These are phyloP conservation scores for Diadophis punctatus DNA, from an alignment of 2,113 vertebrate species.

Conservation along the genomic window DNA sequence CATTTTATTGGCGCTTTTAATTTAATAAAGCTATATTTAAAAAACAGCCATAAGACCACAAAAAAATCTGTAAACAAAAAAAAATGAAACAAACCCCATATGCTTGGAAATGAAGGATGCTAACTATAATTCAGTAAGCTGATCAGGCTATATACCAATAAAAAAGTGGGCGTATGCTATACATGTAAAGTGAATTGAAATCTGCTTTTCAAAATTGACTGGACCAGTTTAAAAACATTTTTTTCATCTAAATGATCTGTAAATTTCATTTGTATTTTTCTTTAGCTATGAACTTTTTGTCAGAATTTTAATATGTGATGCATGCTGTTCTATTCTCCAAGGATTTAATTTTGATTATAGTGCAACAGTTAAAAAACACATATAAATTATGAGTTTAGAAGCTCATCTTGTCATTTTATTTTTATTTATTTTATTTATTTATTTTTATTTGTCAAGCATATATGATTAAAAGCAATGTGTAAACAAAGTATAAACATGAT, in stretches of 20 bases:
- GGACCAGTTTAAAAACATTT: not conserved
- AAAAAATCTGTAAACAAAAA: not conserved
- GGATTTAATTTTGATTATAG: not conserved
- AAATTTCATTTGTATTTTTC: not conserved
- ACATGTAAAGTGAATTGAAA: slow-evolving; percentile 24
- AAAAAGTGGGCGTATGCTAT: slow-evolving; percentile 28
- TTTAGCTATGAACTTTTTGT: not conserved
- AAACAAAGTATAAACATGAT: too few relatives aligned
- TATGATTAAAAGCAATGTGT: too few relatives aligned
- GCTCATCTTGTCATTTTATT: not conserved
- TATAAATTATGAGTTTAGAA: not conserved
- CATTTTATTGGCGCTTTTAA: not conserved
- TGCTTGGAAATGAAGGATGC: slow-evolving; percentile 31
- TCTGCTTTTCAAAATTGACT: slow-evolving; percentile 32
- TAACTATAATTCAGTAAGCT: slow-evolving; percentile 41
- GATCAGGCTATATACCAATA: slow-evolving; percentile 17
- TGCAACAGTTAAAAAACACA: not conserved
- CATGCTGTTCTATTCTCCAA: not conserved
- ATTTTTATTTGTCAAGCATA: too few relatives aligned
- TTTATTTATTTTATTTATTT: too few relatives aligned
- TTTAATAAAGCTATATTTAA: not conserved
- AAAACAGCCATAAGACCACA: not conserved
- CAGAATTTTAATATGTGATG: not conserved
- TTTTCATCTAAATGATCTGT: not conserved
- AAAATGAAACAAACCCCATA: slow-evolving; percentile 5